Evolutionary conservation across 2,797 vertebrate species (phyloP), one percentile per base, ranked within the genome.

Genomic region (Muscicapa striata): DNA sequence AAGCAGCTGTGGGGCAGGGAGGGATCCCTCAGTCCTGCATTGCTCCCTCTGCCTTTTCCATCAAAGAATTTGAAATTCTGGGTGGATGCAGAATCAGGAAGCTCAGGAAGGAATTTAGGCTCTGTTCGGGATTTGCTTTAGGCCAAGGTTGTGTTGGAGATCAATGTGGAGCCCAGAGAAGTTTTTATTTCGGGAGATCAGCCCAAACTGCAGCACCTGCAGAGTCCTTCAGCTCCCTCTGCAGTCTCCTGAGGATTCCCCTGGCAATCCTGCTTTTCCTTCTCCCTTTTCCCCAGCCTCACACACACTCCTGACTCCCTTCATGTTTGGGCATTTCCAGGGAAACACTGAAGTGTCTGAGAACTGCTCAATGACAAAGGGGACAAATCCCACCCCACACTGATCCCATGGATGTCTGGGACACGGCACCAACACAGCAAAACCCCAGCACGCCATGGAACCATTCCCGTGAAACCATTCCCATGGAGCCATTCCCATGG

Each of bases 401-500:
- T 38, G 5, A 57, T 30, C 61, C 73, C 22, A 8, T 10, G 48
- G 46, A 29, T 22, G 21, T 49, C 30, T 16, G 69, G 36, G 49
- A 18, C 4, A 5, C 15, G 36, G 46, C 41, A 43, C 45, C 51
- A 63, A 13, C n/a, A 8, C 13, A 34, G 41, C 41, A 58, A 23
- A 21, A 7, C 6, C 13, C 30, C 20, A 41, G 17, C 26, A 26
- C 74, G 24, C 29, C 41, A 26, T 26, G 40, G 30, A n/a, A 2
- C 70, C 27, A 32, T 63, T 63, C 10, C 14, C 17, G 11, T 13
- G 4, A 40, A 29, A 0, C 26, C 36, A 41, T 38, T 30, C 29
- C 36, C n/a, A 23, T 2, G 5, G 15, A 82, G 0, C 26, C 36
- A 41, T 38, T 30, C 29, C 34, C n/a, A 21, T 3, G 4, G 5